phyloP scores from a whole-genome alignment of 2,113 vertebrate species.

The Trematocara stigmaticum region DNA sequence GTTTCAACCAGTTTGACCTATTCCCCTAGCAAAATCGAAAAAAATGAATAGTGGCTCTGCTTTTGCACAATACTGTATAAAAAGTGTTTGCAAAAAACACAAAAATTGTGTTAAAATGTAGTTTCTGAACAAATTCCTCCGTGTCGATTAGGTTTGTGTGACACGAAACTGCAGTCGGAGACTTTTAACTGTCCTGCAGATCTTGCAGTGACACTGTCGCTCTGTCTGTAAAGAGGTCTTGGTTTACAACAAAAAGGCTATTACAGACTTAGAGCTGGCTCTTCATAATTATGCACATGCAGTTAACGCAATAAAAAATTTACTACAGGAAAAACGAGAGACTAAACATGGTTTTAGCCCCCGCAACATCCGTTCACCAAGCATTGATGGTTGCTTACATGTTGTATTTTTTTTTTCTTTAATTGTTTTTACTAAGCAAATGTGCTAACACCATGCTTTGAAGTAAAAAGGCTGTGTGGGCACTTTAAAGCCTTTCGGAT shows the following conservation, averaged over 20 bases:
- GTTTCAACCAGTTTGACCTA: not conserved
- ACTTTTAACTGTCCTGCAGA: not conserved
- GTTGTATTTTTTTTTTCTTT: not conserved
- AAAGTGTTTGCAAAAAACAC: not conserved
- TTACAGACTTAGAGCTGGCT: not conserved
- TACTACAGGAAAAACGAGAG: slow-evolving; percentile 27
- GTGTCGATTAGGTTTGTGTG: not conserved
- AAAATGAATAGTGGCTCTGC: not conserved
- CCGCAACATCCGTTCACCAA: slow-evolving; percentile 23
- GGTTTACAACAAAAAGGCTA: not conserved
- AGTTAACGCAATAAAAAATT: slow-evolving; percentile 29
- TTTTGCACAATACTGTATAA: not conserved
- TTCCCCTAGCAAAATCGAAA: not conserved
- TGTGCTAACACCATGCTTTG: slow-evolving; percentile 3
- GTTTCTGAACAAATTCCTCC: not conserved
- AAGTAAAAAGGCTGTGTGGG: slow-evolving; percentile 21
- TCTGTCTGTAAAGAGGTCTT: not conserved
- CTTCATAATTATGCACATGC: not conserved
- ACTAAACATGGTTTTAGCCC: slow-evolving; percentile 8
- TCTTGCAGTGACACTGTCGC: not conserved
- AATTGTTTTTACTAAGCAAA: slow-evolving; percentile 19
- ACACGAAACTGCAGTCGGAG: not conserved
- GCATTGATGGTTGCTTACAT: not conserved
- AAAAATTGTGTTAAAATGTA: not conserved
- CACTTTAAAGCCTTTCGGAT: slow-evolving; percentile 28